Conservation (phyloP, 1,140 invertebrate genomes). For the Theocolax elegans region DNA sequence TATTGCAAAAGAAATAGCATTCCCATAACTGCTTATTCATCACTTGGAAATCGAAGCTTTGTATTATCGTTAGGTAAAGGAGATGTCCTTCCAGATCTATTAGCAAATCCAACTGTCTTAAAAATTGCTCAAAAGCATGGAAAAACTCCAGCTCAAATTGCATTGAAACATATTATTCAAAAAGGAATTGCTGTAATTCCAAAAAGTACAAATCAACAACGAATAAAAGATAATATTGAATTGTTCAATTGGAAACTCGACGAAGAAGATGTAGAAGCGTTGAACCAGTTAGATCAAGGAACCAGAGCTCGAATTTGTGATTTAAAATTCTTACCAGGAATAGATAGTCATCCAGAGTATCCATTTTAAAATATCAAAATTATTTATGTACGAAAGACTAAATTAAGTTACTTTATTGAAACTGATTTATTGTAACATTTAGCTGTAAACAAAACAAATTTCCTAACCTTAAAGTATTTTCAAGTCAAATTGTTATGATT, state of each 20-base stretch:
- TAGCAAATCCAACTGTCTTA: conserved; percentile 75
- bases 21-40: conserved; percentile 72
- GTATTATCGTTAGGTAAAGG: conserved; percentile 65
- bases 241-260: conserved; percentile 64
- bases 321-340: conserved; percentile 70
- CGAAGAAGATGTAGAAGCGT: conserved; percentile 54
- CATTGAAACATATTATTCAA: conserved; percentile 71
- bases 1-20: conserved; percentile 71
- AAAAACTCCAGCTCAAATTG: conserved; percentile 73
- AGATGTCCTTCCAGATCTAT: conserved; percentile 72
- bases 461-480: background rate
- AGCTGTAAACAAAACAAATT: background rate
- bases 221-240: conserved; percentile 71
- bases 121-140: conserved; percentile 72
- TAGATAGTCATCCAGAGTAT: conserved; percentile 72
- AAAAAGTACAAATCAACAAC: conserved; percentile 70
- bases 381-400: background rate
- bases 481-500: no score
- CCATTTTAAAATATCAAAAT: conserved; percentile 53
- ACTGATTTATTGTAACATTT: no score
- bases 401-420: no score
- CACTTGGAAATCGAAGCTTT: conserved; percentile 73
- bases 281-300: conserved; percentile 70
- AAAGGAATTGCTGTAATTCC: conserved; percentile 72
- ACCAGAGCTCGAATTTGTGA: conserved; percentile 71